Conservation (phyloP, 2,113 vertebrate genomes). For the Henicopernis longicauda region DNA sequence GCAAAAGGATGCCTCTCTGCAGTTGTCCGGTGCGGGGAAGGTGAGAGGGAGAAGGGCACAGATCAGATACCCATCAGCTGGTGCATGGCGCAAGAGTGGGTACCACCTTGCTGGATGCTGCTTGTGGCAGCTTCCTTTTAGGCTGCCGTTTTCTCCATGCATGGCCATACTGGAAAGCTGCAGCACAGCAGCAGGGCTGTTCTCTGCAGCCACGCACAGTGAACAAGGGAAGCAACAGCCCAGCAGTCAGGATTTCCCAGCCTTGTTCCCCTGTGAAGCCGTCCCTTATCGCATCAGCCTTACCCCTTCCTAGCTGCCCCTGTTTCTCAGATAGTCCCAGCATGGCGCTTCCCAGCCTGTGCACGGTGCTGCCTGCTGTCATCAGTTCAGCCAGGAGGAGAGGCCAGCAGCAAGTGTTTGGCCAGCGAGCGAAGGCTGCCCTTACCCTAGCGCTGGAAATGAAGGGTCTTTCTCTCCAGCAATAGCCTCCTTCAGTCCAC, state of each 20-base stretch:
- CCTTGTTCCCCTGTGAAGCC: not conserved
- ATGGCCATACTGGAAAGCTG: not conserved
- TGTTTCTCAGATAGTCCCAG: not conserved
- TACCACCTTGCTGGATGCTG: not conserved
- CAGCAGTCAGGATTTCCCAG: not conserved
- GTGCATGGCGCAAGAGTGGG: rapidly evolving
- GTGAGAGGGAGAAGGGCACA: not conserved
- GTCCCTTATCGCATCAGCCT: not conserved
- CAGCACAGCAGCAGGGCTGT: not conserved
- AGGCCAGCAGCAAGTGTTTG: not conserved
- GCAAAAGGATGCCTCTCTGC: not conserved
- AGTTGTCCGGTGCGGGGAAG: not conserved
- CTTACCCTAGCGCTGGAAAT: not conserved
- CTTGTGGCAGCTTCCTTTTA: not conserved
- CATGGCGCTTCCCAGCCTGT: not conserved
- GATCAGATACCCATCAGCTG: not conserved
- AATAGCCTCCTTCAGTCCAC: not conserved
- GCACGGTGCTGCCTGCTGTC: not conserved
- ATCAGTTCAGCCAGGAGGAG: not conserved
- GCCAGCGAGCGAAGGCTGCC: not conserved
- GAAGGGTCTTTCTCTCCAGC: not conserved
- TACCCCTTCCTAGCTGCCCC: not conserved
- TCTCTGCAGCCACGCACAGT: rapidly evolving
- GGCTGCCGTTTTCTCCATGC: not conserved
- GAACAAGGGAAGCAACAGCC: not conserved